Evolutionary conservation across 2,113 vertebrate genomes (phyloP).

Genomic region (Neogobius melanostomus): DNA sequence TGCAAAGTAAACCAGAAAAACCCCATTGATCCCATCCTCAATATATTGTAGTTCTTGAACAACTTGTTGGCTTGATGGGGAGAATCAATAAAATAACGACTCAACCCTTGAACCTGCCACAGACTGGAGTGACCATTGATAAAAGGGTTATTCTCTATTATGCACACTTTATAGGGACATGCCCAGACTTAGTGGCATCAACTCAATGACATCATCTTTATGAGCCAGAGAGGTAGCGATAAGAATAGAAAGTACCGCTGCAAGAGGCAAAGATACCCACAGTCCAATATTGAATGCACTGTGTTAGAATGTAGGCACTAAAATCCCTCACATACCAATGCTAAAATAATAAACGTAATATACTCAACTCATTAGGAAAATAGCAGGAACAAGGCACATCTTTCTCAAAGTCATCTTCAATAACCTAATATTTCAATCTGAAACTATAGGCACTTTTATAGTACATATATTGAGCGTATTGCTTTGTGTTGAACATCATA

Average conservation of each 20-base stretch:
- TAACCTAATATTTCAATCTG: too few species aligned
- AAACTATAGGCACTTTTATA: not conserved
- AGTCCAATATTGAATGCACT: not conserved
- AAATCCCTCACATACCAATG: too few species aligned
- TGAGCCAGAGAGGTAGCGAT: not conserved
- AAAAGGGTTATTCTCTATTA: not conserved
- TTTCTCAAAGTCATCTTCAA: too few species aligned
- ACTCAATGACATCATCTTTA: conserved; percentile 4
- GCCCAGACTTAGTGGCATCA: not conserved
- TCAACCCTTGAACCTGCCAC: not conserved
- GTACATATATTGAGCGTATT: not conserved
- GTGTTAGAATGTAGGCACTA: not conserved
- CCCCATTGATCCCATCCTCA: not conserved
- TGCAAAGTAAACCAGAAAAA: not conserved
- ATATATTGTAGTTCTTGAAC: not conserved
- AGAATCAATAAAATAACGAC: not conserved
- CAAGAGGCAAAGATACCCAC: not conserved
- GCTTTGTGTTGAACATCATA: not conserved
- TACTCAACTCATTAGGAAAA: too few species aligned
- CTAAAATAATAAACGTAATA: too few species aligned
- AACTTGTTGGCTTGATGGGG: not conserved
- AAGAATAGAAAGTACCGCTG: not conserved
- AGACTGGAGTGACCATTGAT: not conserved
- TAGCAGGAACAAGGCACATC: too few species aligned
- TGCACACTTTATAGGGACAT: not conserved